Evolutionary conservation across 2,888 invertebrate genomes (phyloP), one percentile per base, ranked within the genome.

Genomic region (Pachymerium ferrugineum): DNA sequence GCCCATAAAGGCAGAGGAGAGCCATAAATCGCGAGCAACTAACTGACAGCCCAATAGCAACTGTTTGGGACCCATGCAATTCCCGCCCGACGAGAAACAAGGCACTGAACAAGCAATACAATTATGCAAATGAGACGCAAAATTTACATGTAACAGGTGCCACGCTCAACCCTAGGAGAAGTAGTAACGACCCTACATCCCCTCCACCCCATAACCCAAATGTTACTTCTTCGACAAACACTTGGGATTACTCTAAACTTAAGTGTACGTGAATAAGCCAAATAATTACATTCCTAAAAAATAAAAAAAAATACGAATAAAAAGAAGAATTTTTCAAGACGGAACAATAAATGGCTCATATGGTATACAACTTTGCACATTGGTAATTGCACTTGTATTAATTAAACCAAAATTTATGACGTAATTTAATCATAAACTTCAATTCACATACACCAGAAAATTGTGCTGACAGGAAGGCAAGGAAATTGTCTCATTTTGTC

Each of bases 91-190:
- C 28, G 30, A 68, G 30, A 28, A 68, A 68, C 68, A 30, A 68
- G 68, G 68, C 68, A 68, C 68, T 68, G 68, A 68, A 68, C 68
- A 68, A 68, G 68, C 68, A 68, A 68, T 68, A 28, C 68, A 68
- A 68, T 68, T 68, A 68, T 68, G 68, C 68, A 68, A 68, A 68
- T 68, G 68, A 68, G 68, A 68, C 68, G 25, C 22, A 68, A 68
- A 68, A 68, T 68, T 68, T 68, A n/a, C 68, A 68, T 68, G 68
- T 68, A 68, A 68, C 68, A 68, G 68, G 68, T 68, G 68, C 68
- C 68, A 68, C 68, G 68, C 68, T 19, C 47, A 47, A 47, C 47
- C 28, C 68, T 68, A 68, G 68, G 68, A 68, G 68, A 68, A 68
- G 68, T 28, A 30, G 28, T 28, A 29, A 30, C 68, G 68, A 29